Evolutionary conservation across 2,113 vertebrate genomes (phyloP).

Genomic region (Okapia johnstoni): DNA sequence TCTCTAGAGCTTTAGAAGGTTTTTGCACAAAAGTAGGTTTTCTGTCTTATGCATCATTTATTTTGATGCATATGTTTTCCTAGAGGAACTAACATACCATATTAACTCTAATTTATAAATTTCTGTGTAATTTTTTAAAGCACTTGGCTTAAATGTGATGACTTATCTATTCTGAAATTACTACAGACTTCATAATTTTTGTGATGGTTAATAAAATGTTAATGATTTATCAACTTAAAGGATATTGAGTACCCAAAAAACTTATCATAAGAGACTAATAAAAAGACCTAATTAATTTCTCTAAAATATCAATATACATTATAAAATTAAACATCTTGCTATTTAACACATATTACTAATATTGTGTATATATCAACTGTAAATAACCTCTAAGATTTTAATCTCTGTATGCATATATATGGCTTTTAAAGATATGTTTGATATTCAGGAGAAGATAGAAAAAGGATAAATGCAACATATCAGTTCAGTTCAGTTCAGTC

Average conservation of each 20-base stretch:
- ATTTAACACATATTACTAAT: neutral
- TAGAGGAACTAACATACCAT: neutral
- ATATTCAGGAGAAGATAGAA: neutral
- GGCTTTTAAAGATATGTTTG: neutral
- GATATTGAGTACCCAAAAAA: neutral
- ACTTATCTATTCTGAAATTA: neutral
- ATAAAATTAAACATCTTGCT: neutral
- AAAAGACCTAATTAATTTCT: neutral
- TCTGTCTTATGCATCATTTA: neutral
- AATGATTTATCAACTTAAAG: neutral
- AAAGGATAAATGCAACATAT: neutral
- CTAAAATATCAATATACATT: neutral
- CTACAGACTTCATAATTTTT: neutral
- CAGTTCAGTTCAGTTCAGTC: too few relatives aligned
- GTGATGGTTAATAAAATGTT: constrained; percentile 2
- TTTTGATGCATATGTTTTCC: neutral
- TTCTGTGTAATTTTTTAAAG: neutral
- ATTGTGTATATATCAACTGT: neutral
- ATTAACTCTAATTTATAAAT: neutral
- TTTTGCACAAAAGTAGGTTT: neutral
- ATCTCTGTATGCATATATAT: neutral
- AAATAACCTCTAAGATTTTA: neutral
- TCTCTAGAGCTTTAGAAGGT: neutral
- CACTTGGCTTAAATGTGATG: neutral
- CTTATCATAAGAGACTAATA: neutral